Evolutionary conservation across 2,797 vertebrate species (phyloP).

Genomic region (Zalophus californianus): DNA sequence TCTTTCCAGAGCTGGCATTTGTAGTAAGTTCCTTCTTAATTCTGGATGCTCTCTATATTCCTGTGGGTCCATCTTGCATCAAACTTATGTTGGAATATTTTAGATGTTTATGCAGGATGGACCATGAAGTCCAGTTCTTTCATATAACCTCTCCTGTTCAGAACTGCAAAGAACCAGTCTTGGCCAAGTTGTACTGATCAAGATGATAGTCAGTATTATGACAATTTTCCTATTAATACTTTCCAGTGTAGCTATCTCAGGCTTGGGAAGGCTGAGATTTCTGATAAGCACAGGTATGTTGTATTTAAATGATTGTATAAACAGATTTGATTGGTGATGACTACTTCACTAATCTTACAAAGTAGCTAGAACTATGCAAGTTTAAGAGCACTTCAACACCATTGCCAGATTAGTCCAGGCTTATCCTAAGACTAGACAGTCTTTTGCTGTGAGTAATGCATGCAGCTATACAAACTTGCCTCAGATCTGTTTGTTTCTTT

Average conservation of each 20-base stretch:
- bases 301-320: neutral
- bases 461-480: neutral
- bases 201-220: neutral
- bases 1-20: neutral
- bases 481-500: slow-evolving; percentile 47
- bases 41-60: neutral
- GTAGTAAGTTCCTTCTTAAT: neutral
- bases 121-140: neutral
- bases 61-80: neutral
- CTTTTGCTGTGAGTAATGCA: slow-evolving; percentile 4
- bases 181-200: neutral
- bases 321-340: neutral
- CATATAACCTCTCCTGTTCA: neutral
- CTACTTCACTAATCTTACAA: neutral
- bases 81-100: neutral
- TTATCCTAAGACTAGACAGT: neutral
- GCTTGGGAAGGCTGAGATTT: neutral
- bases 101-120: neutral
- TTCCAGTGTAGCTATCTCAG: neutral
- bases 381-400: neutral
- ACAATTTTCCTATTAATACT: neutral
- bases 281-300: neutral
- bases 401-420: neutral
- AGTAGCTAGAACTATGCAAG: neutral
- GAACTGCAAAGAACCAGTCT: neutral